Conservation (phyloP, 2,797 vertebrate genomes). For the Schizothorax lantsangensis region DNA sequence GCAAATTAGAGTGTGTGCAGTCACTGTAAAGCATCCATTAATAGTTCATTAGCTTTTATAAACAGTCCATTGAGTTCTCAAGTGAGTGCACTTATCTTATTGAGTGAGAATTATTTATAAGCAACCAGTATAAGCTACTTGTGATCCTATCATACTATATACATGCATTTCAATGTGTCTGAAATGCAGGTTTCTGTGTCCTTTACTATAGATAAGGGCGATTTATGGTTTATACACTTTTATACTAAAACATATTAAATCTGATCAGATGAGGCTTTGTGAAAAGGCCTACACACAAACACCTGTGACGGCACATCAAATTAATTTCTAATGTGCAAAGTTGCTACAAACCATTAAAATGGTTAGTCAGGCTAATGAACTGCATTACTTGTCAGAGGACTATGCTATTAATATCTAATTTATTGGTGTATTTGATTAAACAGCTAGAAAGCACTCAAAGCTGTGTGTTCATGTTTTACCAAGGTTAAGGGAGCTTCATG, state of each 20-base stretch:
- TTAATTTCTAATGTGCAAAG: background rate
- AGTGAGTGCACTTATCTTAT: constrained; percentile 33
- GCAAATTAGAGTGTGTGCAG: constrained; percentile 12
- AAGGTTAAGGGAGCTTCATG: background rate
- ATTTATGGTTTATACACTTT: background rate
- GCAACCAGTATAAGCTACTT: constrained; percentile 1
- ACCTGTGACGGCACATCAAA: background rate
- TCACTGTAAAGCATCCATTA: constrained; percentile 38
- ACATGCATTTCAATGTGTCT: background rate
- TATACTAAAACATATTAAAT: background rate
- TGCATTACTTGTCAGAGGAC: background rate
- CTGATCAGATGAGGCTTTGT: background rate
- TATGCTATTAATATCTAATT: background rate
- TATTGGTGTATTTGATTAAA: background rate
- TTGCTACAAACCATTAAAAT: background rate
- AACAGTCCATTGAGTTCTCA: constrained; percentile 44
- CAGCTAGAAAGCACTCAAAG: background rate
- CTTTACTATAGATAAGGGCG: background rate
- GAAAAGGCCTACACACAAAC: background rate
- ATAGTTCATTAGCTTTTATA: constrained; percentile 49
- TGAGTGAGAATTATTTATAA: constrained; percentile 37
- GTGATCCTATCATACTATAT: background rate
- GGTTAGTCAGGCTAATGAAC: background rate
- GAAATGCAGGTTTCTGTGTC: background rate
- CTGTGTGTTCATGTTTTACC: background rate